Evolutionary conservation across 2,797 vertebrate genomes (phyloP), one percentile per base, ranked within the genome.

Genomic region (Smutsia gigantea): DNA sequence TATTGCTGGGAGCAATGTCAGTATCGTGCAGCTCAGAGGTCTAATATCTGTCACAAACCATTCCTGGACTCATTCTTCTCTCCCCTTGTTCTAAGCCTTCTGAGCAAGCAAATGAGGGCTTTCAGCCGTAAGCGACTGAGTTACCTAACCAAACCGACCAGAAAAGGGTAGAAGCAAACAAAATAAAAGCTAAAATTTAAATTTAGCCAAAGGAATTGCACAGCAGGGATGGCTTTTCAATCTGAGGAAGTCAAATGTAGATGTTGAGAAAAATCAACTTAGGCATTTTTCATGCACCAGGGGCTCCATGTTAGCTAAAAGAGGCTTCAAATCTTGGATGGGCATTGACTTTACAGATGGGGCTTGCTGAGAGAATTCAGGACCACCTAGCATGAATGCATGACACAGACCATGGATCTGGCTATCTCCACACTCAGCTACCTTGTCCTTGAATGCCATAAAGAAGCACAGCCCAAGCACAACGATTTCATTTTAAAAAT

Each of bases 21-120:
- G 84, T 87, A 64, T 55, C n/a, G 1, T 0, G 0, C 79, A 10
- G 66, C 84, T 81, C 83, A 68, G 66, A 92, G 69, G 81, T 59
- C 69, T 95, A 46, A 51, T 79, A 55, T 42, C 75, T 96, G 94
- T 96, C 97, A 96, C 95, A 92, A 49, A 27, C 18, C 0, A 0
- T 83, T 90, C 55, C 72, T 53, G 21, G 37, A 23, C 12, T 88
- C 85, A 64, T 93, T 93, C 66, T 81, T 96, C 78, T 82, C 75
- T 59, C 23, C 7, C 19, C 77, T 85, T 25, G 15, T 82, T 82
- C 87, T 55, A 34, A 95, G 84, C 72, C 71, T 77, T 86, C 88
- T 63, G 87, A 92, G 90, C 83, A 81, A 94, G 87, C 71, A 94
- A 97, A 96, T n/a, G 90, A 93, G 57, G 59, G 59, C 25, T 90